These are phyloP conservation scores for Ceratoteleas bidentatus DNA, from an alignment of 1,140 invertebrate species.

Conservation along the genomic window DNA sequence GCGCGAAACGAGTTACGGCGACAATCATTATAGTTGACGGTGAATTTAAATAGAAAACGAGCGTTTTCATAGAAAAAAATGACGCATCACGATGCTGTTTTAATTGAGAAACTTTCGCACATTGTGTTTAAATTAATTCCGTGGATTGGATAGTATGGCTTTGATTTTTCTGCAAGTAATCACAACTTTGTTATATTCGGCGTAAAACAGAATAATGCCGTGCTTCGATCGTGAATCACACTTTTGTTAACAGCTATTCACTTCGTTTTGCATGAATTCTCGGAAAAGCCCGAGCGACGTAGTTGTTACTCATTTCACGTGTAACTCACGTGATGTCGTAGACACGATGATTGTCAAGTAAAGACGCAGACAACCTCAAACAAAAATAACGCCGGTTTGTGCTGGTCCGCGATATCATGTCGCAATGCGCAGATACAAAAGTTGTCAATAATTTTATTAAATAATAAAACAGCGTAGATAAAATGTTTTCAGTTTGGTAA, in stretches of 20 bases:
- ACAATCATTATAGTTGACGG: not conserved
- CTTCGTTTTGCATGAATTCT: slow-evolving; percentile 16
- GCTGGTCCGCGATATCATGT: not conserved
- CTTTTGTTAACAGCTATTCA: slow-evolving; percentile 25
- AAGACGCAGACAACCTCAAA: slow-evolving; percentile 11
- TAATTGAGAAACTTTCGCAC: not conserved
- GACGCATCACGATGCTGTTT: not conserved
- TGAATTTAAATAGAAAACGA: not conserved
- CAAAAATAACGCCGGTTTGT: slow-evolving; percentile 13
- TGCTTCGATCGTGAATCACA: not conserved
- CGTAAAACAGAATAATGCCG: slow-evolving; percentile 10
- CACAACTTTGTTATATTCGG: slow-evolving; percentile 1
- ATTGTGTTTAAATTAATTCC: slow-evolving; percentile 5
- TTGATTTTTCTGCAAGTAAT: slow-evolving; percentile 3
- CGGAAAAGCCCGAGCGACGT: slow-evolving; percentile 11
- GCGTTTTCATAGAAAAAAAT: not conserved
- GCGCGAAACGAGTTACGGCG: not conserved
- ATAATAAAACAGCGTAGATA: not conserved
- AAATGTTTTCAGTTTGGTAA: slow-evolving; percentile 1
- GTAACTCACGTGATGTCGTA: slow-evolving; percentile 27
- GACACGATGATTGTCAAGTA: slow-evolving; percentile 20
- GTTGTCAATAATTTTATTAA: slow-evolving; percentile 4
- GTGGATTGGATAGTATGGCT: not conserved
- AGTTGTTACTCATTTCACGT: slow-evolving; percentile 36
- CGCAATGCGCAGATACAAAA: not conserved